Evolutionary conservation across 2,888 invertebrate species (phyloP).

Genomic region (Choreutis nemorana): DNA sequence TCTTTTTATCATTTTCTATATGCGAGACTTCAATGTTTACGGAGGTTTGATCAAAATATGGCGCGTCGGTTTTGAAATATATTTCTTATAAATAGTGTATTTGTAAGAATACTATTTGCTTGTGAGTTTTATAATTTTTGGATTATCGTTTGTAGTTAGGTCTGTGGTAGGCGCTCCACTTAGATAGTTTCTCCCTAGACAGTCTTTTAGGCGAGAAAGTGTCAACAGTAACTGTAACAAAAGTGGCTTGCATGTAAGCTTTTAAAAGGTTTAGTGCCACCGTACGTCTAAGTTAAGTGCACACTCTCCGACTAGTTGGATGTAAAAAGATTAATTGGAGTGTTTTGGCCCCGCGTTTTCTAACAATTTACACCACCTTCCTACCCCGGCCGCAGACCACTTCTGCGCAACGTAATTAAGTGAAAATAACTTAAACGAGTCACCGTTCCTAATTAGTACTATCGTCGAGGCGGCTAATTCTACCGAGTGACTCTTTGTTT

Average conservation of each 20-base stretch:
- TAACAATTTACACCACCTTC: constrained; percentile 60
- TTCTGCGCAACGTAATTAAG: constrained; percentile 64
- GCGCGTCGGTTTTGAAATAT: too few relatives aligned
- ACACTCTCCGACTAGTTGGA: constrained; percentile 55
- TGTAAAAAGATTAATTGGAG: constrained; percentile 68
- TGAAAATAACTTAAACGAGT: constrained; percentile 65
- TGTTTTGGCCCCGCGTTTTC: constrained; percentile 53
- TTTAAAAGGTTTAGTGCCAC: constrained; percentile 36
- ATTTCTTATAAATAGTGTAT: too few relatives aligned
- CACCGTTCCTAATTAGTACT: constrained; percentile 62
- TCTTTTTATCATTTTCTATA: constrained; percentile 3
- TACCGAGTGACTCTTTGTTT: constrained; percentile 59
- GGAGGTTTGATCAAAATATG: constrained; percentile 6
- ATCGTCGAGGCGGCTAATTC: constrained; percentile 56
- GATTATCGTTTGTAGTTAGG: constrained; percentile 7
- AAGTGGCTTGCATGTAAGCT: constrained; percentile 29
- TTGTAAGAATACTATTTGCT: too few relatives aligned
- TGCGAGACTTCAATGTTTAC: constrained; percentile 3
- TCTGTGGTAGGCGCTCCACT: constrained; percentile 5
- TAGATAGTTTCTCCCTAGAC: too few relatives aligned
- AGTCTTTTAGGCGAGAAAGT: constrained; percentile 10
- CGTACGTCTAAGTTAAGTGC: too few relatives aligned
- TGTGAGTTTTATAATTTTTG: constrained; percentile 15
- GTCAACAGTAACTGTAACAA: constrained; percentile 11
- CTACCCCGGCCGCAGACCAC: constrained; percentile 59